Evolutionary conservation across 1,140 invertebrate genomes (phyloP).

Genomic region (Aphaenogaster ashmeadi): DNA sequence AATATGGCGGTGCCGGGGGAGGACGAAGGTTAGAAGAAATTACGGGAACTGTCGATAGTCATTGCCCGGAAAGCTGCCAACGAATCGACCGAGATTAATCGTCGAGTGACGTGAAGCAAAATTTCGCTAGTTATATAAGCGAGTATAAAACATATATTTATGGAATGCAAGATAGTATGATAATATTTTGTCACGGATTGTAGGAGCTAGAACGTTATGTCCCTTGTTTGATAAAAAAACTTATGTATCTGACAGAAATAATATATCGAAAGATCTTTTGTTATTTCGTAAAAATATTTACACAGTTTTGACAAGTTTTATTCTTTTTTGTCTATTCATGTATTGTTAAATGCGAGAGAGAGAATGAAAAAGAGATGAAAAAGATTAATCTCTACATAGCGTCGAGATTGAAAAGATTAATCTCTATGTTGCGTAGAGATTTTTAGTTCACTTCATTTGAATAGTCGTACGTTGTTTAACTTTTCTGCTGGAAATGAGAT

Average conservation of each 20-base stretch:
- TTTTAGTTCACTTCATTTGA: constrained; percentile 18
- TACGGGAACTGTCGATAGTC: constrained; percentile 60
- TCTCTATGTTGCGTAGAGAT: neutral
- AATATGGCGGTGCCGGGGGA: neutral
- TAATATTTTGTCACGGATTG: neutral
- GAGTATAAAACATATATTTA: constrained; percentile 14
- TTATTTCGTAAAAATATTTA: constrained; percentile 4
- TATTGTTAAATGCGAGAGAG: neutral
- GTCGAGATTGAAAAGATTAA: neutral
- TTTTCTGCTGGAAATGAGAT: neutral
- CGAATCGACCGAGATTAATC: constrained; percentile 58
- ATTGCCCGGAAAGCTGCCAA: constrained; percentile 51
- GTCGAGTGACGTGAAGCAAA: constrained; percentile 27
- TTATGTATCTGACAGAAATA: neutral
- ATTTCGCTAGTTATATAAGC: constrained; percentile 9
- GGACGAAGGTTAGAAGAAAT: constrained; percentile 43
- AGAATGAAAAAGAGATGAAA: neutral
- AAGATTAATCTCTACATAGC: neutral
- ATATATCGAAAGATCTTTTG: neutral
- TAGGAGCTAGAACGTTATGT: neutral
- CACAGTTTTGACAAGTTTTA: neutral
- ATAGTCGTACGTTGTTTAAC: neutral
- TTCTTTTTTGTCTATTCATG: neutral
- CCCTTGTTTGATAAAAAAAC: neutral
- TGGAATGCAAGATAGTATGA: neutral